These are phyloP conservation scores for Lasioglossum figueresi DNA, from an alignment of 2,888 invertebrate genomes.

Conservation along the genomic window DNA sequence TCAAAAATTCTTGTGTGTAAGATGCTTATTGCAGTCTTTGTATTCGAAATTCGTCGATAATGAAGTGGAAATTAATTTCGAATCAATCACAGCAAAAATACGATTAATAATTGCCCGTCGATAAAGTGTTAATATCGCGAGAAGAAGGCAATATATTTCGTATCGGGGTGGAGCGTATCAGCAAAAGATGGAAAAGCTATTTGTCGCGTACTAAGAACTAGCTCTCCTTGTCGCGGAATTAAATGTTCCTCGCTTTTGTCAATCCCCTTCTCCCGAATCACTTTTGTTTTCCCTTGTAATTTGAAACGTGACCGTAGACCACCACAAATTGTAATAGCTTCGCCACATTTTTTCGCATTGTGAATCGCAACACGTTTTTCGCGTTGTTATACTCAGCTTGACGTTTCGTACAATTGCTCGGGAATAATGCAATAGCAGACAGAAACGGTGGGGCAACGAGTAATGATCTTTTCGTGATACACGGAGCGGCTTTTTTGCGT, in stretches of 20 bases:
- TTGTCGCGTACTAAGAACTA: background rate
- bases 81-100: slow-evolving; percentile 1
- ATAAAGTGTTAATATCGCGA: background rate
- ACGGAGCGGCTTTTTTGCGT: background rate
- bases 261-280: slow-evolving; percentile 4
- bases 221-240: slow-evolving; percentile 1
- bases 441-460: background rate
- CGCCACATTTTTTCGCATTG: slow-evolving; percentile 17
- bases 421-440: slow-evolving; percentile 6
- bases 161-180: background rate
- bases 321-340: slow-evolving; percentile 14
- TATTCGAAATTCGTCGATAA: slow-evolving; percentile 1
- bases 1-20: background rate
- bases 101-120: slow-evolving; percentile 7
- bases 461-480: background rate
- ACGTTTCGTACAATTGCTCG: slow-evolving; percentile 20
- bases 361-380: slow-evolving; percentile 40
- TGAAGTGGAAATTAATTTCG: background rate
- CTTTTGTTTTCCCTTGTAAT: slow-evolving; percentile 31
- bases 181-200: background rate
- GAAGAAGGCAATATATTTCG: background rate
- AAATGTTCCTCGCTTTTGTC: slow-evolving; percentile 9
- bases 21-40: background rate
- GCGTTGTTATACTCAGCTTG: slow-evolving; percentile 18
- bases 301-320: slow-evolving; percentile 41